Percentiles rank a stretch among this genome's conserved stretches.
phyloP scores from a whole-genome alignment of 2,888 invertebrate species.

The Altica lythri region DNA sequence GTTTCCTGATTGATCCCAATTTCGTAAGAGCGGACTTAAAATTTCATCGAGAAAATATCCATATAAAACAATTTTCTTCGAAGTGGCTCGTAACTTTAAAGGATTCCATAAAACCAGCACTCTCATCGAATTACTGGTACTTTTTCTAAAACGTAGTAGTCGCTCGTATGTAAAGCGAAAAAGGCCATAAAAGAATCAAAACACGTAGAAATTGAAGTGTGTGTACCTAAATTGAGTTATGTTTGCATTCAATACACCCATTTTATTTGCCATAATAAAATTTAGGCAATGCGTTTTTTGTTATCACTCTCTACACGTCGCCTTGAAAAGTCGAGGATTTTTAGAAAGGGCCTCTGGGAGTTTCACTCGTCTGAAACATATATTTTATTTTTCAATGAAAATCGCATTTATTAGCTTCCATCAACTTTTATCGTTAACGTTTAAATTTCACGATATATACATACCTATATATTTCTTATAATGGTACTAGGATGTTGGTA shows the following conservation, averaged over 20 bases:
- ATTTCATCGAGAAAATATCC: slow-evolving; percentile 2
- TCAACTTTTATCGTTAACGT: not conserved
- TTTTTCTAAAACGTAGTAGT: slow-evolving; percentile 28
- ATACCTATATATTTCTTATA: no score
- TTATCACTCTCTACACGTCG: slow-evolving; percentile 20
- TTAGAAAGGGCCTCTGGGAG: slow-evolving; percentile 13
- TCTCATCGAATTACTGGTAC: slow-evolving; percentile 26
- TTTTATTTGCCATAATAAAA: slow-evolving; percentile 32
- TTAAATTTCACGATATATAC: no score
- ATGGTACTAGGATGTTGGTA: no score
- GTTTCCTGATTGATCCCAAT: no score
- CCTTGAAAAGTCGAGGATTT: slow-evolving; percentile 11
- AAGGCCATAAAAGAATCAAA: slow-evolving; percentile 35
- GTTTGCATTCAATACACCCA: slow-evolving; percentile 33
- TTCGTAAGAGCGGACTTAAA: not conserved
- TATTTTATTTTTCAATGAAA: not conserved
- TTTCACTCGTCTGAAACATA: not conserved
- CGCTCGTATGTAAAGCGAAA: slow-evolving; percentile 29
- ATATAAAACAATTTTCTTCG: slow-evolving; percentile 4
- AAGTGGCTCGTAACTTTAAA: slow-evolving; percentile 7
- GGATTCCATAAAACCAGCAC: slow-evolving; percentile 25
- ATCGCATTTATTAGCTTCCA: not conserved
- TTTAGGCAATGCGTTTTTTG: slow-evolving; percentile 33
- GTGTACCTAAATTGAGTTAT: slow-evolving; percentile 37
- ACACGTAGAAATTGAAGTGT: slow-evolving; percentile 36